Evolutionary conservation across 2,797 vertebrate species (phyloP).

Genomic region (Myiotriccus ornatus): DNA sequence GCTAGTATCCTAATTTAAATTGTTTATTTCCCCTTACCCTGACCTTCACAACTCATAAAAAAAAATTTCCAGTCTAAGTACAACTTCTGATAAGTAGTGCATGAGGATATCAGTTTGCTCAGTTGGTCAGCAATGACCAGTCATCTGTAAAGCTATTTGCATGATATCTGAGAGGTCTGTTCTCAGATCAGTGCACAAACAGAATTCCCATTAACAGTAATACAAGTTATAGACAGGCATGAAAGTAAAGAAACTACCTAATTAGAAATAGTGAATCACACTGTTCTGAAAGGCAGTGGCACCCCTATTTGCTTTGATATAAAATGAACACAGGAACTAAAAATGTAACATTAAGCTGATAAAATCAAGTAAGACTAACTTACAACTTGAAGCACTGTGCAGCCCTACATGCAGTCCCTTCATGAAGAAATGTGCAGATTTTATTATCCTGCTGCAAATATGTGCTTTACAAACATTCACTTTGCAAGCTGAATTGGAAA

Average conservation of each 20-base stretch:
- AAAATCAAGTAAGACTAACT: neutral
- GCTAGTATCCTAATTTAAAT: neutral
- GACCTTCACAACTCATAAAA: neutral
- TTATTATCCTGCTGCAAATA: neutral
- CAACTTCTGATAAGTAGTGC: neutral
- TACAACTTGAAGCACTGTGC: neutral
- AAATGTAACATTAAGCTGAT: neutral
- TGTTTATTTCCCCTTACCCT: neutral
- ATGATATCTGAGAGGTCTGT: neutral
- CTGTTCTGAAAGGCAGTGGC: neutral
- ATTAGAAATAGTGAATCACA: slow-evolving; percentile 28
- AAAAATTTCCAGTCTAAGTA: neutral
- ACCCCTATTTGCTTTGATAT: neutral
- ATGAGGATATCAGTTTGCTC: neutral
- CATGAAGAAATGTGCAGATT: neutral
- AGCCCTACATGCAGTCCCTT: neutral
- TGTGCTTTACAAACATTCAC: neutral
- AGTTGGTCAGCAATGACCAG: neutral
- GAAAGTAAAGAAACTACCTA: slow-evolving; percentile 23
- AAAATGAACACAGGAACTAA: neutral
- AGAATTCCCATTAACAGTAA: slow-evolving; percentile 39
- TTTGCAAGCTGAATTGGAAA: neutral
- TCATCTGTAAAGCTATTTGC: slow-evolving; percentile 32
- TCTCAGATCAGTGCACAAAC: slow-evolving; percentile 37
- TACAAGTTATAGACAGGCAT: neutral